These are phyloP conservation scores for Cylloceria caligata DNA, from an alignment of 2,888 invertebrate species.

Conservation along the genomic window DNA sequence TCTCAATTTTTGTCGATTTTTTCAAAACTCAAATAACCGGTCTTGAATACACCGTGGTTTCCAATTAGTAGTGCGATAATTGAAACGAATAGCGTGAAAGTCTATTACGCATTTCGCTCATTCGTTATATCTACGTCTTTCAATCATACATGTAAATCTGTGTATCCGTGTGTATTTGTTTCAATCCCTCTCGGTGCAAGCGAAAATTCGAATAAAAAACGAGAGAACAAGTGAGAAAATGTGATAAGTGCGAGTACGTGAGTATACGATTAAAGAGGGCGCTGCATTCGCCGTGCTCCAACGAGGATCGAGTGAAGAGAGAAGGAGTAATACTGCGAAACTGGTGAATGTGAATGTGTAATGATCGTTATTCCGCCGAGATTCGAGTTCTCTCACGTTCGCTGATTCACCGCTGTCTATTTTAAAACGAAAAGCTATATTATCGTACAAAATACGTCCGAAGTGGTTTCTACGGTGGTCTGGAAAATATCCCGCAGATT, in stretches of 20 bases:
- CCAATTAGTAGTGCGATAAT: constrained; percentile 57
- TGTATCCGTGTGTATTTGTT: background rate
- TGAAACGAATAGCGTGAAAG: constrained; percentile 47
- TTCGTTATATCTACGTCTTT: constrained; percentile 1
- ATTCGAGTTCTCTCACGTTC: constrained; percentile 32
- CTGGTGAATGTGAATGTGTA: constrained; percentile 3
- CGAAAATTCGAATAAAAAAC: constrained; percentile 35
- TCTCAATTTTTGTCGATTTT: constrained; percentile 14
- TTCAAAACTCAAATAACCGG: constrained; percentile 33
- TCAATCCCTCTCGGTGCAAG: background rate
- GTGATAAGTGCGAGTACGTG: constrained; percentile 2
- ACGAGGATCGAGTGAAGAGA: constrained; percentile 27
- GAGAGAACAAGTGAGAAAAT: background rate
- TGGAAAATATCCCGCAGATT: background rate
- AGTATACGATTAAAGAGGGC: constrained; percentile 34
- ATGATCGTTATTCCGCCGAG: constrained; percentile 48
- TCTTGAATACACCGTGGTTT: constrained; percentile 29
- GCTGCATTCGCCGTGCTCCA: constrained; percentile 19
- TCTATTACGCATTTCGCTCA: constrained; percentile 25
- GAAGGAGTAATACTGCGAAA: constrained; percentile 27
- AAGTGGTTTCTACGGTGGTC: background rate
- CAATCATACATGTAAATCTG: constrained; percentile 12
- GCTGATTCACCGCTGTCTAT: constrained; percentile 10
- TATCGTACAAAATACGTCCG: constrained; percentile 15
- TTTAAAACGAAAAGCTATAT: constrained; percentile 3